These are phyloP conservation scores for Pantherophis alleghaniensis DNA, from an alignment of 2,797 vertebrate genomes.

Conservation along the genomic window DNA sequence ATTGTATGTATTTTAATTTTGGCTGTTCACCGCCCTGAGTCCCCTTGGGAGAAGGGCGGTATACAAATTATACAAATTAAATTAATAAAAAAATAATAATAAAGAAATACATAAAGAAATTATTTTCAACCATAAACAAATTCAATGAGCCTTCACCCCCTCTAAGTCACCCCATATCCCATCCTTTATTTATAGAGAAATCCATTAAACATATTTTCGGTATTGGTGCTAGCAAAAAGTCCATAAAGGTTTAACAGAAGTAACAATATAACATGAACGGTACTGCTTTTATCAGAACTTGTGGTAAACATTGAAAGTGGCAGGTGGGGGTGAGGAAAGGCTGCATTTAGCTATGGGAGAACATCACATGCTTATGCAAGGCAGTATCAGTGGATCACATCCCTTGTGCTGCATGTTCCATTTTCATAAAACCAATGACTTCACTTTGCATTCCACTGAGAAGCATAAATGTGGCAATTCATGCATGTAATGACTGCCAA, in stretches of 20 bases:
- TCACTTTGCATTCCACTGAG: slow-evolving; percentile 5
- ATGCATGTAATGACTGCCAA: slow-evolving; percentile 8
- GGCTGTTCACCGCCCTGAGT: no score
- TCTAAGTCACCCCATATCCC: background rate
- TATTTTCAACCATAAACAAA: background rate
- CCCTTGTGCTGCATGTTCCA: background rate
- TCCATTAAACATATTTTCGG: background rate
- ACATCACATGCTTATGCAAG: background rate
- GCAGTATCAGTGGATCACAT: background rate
- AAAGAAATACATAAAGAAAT: background rate
- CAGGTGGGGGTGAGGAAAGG: no score
- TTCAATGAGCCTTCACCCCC: background rate
- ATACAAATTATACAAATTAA: no score
- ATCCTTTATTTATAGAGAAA: background rate
- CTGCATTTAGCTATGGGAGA: background rate
- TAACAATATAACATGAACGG: background rate
- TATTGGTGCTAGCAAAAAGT: background rate
- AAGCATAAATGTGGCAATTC: background rate
- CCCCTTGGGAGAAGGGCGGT: no score
- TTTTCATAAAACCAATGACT: slow-evolving; percentile 16
- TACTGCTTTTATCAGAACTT: background rate
- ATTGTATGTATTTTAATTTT: no score
- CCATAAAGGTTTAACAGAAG: background rate
- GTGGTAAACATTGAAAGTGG: no score
- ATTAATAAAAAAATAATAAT: background rate